phyloP scores from a whole-genome alignment of 1,140 invertebrate species.

The Pseudomyrmex sp. region DNA sequence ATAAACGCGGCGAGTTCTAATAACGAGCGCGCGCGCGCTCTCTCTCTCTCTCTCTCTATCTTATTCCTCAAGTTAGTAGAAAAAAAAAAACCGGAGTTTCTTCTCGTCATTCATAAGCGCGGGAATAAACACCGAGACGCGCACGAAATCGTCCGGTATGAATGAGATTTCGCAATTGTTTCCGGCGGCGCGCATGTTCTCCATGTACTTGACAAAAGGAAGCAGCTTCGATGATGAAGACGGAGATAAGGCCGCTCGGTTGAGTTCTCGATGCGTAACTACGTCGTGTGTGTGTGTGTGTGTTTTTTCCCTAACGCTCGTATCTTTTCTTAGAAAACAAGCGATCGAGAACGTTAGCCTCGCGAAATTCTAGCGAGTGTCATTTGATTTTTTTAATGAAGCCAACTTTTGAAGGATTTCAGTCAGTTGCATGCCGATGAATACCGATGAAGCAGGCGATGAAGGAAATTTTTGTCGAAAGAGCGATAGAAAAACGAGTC shows the following conservation, averaged over 20 bases:
- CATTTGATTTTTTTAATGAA: no score
- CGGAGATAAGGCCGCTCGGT: neutral
- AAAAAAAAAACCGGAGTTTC: neutral
- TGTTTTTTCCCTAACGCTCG: neutral
- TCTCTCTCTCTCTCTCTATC: neutral
- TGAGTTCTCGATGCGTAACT: neutral
- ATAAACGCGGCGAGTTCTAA: conserved; percentile 11
- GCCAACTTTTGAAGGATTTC: neutral
- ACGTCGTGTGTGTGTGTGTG: neutral
- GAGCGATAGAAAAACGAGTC: neutral
- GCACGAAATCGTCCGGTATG: neutral
- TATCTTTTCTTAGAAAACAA: neutral
- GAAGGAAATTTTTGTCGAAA: conserved; percentile 8
- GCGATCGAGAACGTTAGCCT: neutral
- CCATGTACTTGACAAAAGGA: neutral
- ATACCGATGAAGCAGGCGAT: neutral
- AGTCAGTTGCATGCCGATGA: neutral
- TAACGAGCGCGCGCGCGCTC: neutral
- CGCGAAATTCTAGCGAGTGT: neutral
- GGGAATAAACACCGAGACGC: no score
- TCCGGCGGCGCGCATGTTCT: neutral
- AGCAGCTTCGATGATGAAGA: neutral
- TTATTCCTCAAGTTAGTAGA: no score
- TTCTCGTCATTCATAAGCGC: conserved; percentile 34
- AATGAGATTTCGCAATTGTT: neutral